Evolutionary conservation across 2,888 invertebrate genomes (phyloP), one percentile per base, ranked within the genome.

Genomic region (Himalopsyche japonica): DNA sequence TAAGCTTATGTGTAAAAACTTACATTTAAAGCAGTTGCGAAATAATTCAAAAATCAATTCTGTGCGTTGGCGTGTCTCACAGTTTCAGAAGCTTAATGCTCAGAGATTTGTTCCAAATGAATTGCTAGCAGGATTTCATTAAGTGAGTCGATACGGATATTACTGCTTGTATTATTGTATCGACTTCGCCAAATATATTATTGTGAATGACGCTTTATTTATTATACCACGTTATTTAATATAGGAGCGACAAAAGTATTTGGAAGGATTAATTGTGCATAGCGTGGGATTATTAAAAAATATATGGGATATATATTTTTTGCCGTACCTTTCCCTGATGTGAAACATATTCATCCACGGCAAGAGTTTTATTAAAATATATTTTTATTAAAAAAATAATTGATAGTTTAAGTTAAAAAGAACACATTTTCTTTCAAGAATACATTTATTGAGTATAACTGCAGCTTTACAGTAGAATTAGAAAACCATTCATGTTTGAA

Each of bases 131-230:
- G 76, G 81, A 81, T 81, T 81, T 81, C 81, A 81, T 76, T 81
- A 48, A 76, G 76, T 47, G 48, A 12, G 81, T 32, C 49, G 27
- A 70, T 37, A 64, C 80, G 80, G 80, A 80, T 80, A 80, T 80
- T 80, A 80, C 57, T 37, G 80, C 80, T 80, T 64, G 64, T 80
- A 64, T 80, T 64, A 80, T 80, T 64, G 80, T 81, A 27, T 64
- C 70, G 80, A 81, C 43, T 81, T 70, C 18, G 34, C 70, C 70
- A 81, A 81, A 81, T 81, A 70, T 81, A 57, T 57, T 57, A 20
- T 57, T 24, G 57, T 20, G 49, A n/a, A 49, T 49, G 49, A 49
- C 49, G 49, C 49, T 18, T 49, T 49, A 49, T 49, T 49, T 49
- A 49, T 49, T 49, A 20, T 49, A 20, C 49, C 49, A 7, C 49